phyloP scores from a whole-genome alignment of 2,797 vertebrate species.

The Tinamus major region DNA sequence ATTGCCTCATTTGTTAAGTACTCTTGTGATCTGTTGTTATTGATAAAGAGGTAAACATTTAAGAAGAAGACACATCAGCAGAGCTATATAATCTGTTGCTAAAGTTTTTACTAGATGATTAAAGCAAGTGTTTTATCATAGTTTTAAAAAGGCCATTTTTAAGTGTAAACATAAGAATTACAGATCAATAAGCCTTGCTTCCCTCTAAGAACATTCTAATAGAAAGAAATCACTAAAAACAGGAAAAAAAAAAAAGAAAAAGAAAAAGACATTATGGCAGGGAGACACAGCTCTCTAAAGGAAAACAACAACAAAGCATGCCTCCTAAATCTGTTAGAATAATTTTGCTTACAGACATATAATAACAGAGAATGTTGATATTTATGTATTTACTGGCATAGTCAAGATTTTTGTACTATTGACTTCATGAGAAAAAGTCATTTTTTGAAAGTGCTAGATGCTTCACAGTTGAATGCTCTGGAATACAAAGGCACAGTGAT shows the following conservation, averaged over 20 bases:
- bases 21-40: neutral
- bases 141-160: neutral
- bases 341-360: neutral
- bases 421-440: neutral
- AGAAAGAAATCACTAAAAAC: neutral
- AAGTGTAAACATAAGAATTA: neutral
- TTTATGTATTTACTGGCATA: neutral
- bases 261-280: neutral
- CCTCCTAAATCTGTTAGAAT: neutral
- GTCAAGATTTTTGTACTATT: neutral
- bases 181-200: neutral
- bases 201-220: neutral
- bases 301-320: neutral
- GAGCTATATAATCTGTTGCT: neutral
- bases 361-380: neutral
- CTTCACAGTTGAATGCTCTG: neutral
- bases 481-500: neutral
- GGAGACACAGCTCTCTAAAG: neutral
- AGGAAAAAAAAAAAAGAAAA: neutral
- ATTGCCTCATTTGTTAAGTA: neutral
- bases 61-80: neutral
- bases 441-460: neutral
- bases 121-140: neutral
- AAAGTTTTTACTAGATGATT: neutral
- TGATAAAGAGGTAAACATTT: neutral